Evolutionary conservation across 35 echinoderm and acorn worm species (phyloP).

Genomic region (Apostichopus californicus): DNA sequence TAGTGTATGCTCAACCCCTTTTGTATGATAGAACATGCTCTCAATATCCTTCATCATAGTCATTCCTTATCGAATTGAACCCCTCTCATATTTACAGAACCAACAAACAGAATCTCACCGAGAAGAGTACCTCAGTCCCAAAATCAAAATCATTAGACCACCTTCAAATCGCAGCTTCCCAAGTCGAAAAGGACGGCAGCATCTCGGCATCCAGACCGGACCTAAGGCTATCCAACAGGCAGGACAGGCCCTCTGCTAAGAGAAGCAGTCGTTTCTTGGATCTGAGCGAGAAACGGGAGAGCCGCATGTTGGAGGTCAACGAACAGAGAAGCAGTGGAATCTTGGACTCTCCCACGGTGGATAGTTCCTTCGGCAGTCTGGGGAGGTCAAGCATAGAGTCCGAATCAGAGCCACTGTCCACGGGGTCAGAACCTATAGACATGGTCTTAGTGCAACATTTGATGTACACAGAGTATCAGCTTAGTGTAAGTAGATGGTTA

Average conservation of each 20-base stretch:
- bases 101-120: slow-evolving; percentile 23
- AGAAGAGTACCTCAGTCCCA: slow-evolving; percentile 15
- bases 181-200: not conserved
- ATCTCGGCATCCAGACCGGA: slow-evolving; percentile 24
- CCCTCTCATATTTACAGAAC: not conserved
- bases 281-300: slow-evolving; percentile 91
- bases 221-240: not conserved
- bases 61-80: no score
- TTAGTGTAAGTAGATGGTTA: slow-evolving; percentile 77
- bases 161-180: slow-evolving; percentile 33
- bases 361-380: slow-evolving; percentile 68
- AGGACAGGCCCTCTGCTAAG: slow-evolving; percentile 54
- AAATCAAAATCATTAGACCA: slow-evolving; percentile 51
- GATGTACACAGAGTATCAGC: slow-evolving; percentile 91
- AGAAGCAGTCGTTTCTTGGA: slow-evolving; percentile 76
- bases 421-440: slow-evolving; percentile 74
- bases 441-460: slow-evolving; percentile 85
- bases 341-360: slow-evolving; percentile 67
- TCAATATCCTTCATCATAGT: no score
- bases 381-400: slow-evolving; percentile 47
- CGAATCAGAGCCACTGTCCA: slow-evolving; percentile 59
- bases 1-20: no score
- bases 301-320: slow-evolving; percentile 84
- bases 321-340: slow-evolving; percentile 79
- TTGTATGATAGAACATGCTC: no score